Base-by-base conservation (phyloP, 2,797 vertebrate species). In the Odontamblyopus rebecca region DNA sequence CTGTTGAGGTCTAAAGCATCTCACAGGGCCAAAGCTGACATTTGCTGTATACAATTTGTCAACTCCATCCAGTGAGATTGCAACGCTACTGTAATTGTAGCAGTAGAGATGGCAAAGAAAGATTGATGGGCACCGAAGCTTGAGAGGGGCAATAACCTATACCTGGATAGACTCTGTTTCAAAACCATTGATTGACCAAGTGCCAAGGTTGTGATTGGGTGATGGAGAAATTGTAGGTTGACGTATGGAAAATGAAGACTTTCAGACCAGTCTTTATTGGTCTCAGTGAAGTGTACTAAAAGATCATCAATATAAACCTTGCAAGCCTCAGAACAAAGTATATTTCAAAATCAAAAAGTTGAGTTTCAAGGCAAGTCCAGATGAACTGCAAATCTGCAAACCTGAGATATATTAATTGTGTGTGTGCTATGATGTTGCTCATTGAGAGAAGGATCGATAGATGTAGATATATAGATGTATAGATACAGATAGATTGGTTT, bases 231-330 rank as follows among this genome's bases (percentile, higher is more conserved):
- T 44, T 38, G 61, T 41, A 62, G 41, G 62, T 57, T 57, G 54
- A 57, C 23, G 32, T 38, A 63, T 63, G 7, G 61, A 63, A 64
- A 64, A 64, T 44, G 62, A 64, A 44, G n/a, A 63, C 35, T 41
- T 23, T 41, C 35, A n/a, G 35, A 15, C 35, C 35, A 63, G 23
- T 18, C 30, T 61, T 61, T 61, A 35, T 60, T 60, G 23, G 30
- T 63, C 9, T 44, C 35, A 63, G 19, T 41, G 61, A 11, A 63
- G 11, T 5, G 19, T 15, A 48, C 2, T 12, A 5, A 26, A 41
- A 7, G 41, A 29, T 27, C 41, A 48, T 65, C 41, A 26, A 16
- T 27, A 27, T 13, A 48, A 50, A 50, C 41, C 41, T 29, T 50
- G 29, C 62, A 64, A 16, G 23, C 26, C 12, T 18, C 60, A 61